Conservation (phyloP, 2,113 vertebrate species). For the Sapayoa aenigma region DNA sequence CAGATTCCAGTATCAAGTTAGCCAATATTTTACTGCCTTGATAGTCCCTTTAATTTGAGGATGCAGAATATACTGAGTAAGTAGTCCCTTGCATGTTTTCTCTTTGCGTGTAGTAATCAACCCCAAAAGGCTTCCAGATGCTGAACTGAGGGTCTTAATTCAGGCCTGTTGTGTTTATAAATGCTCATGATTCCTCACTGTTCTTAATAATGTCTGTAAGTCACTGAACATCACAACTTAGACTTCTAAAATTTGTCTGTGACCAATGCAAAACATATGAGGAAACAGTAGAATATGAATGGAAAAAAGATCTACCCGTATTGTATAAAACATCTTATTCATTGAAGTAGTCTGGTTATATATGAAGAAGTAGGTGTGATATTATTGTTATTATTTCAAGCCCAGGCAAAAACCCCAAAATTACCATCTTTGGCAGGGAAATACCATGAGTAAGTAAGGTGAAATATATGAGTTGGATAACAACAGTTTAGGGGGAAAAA, state of each 20-base stretch:
- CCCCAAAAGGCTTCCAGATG: slow-evolving; percentile 22
- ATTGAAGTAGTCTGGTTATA: neutral
- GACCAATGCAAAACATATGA: slow-evolving; percentile 18
- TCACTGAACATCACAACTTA: slow-evolving; percentile 11
- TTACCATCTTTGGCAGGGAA: neutral
- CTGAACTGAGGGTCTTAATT: slow-evolving; percentile 9
- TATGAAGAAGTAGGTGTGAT: neutral
- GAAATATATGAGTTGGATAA: neutral
- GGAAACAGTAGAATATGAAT: slow-evolving; percentile 11
- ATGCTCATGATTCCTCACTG: slow-evolving; percentile 1
- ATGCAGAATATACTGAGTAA: neutral
- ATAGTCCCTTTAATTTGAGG: neutral
- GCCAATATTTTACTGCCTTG: neutral
- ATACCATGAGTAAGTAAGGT: neutral
- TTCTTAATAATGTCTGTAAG: slow-evolving; percentile 33
- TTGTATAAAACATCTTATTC: neutral
- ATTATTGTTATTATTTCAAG: neutral
- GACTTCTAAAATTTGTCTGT: slow-evolving; percentile 35
- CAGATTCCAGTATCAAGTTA: neutral
- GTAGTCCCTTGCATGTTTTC: neutral
- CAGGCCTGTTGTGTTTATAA: slow-evolving; percentile 36
- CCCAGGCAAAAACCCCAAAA: neutral
- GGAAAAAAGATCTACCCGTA: neutral
- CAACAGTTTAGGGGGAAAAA: neutral
- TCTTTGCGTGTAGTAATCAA: neutral